Evolutionary conservation across 1,140 invertebrate species (phyloP).

Genomic region (Lasaia peninsularis): DNA sequence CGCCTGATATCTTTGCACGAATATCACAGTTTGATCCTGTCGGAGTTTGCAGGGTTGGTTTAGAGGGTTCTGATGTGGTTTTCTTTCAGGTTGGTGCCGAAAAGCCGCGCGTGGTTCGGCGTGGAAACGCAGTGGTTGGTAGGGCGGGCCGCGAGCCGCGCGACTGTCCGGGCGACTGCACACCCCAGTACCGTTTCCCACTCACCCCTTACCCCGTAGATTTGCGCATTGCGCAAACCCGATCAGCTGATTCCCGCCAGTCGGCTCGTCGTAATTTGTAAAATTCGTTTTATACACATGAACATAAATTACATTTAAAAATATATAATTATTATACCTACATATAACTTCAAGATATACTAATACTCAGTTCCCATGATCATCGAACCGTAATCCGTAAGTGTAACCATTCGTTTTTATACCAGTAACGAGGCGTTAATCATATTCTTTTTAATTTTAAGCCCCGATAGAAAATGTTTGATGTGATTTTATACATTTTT

Average conservation of each 20-base stretch:
- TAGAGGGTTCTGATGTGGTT: constrained; percentile 16
- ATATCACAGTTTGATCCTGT: constrained; percentile 52
- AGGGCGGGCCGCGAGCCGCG: constrained; percentile 49
- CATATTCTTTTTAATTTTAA: no score
- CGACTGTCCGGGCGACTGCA: constrained; percentile 51
- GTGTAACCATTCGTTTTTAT: no score
- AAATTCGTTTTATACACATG: constrained; percentile 9
- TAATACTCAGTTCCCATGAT: no score
- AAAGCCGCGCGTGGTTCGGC: constrained; percentile 28
- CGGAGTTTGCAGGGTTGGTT: constrained; percentile 14
- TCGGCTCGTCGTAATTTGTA: constrained; percentile 17
- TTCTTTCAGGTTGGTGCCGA: constrained; percentile 35
- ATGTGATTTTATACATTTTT: no score
- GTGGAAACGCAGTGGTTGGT: constrained; percentile 29
- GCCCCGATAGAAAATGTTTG: no score
- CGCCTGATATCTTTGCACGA: constrained; percentile 44
- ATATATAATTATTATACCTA: neutral
- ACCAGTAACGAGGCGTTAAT: no score
- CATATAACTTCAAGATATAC: no score
- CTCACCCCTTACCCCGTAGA: constrained; percentile 40
- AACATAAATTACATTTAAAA: neutral
- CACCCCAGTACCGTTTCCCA: constrained; percentile 31
- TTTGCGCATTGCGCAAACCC: constrained; percentile 74
- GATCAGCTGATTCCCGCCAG: constrained; percentile 74
- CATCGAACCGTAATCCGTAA: no score